Evolutionary conservation across 2,797 vertebrate genomes (phyloP).

Genomic region (Spinus pinus): DNA sequence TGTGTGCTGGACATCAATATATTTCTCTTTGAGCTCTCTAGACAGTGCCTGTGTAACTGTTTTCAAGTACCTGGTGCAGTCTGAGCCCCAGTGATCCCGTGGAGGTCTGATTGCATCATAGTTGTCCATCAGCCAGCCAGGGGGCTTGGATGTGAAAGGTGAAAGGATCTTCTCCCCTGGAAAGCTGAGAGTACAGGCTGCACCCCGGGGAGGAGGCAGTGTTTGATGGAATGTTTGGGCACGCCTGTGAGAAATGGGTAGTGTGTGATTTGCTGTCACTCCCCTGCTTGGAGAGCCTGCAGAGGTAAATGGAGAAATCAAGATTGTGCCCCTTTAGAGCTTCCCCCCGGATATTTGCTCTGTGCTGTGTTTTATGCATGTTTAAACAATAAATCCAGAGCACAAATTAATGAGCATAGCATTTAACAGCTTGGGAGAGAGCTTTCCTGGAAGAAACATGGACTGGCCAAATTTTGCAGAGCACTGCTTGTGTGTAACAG

Average conservation of each 20-base stretch:
- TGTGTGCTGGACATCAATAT: background rate
- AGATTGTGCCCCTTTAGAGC: background rate
- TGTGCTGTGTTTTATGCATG: background rate
- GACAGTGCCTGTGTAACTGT: background rate
- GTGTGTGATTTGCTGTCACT: background rate
- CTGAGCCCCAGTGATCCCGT: background rate
- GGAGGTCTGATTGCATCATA: background rate
- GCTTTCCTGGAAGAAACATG: background rate
- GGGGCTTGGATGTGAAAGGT: background rate
- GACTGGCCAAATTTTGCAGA: background rate
- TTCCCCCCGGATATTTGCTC: background rate
- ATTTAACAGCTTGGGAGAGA: background rate
- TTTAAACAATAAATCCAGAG: background rate
- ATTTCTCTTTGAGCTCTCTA: background rate
- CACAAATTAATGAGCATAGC: background rate
- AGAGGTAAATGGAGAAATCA: background rate
- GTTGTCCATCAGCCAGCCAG: background rate
- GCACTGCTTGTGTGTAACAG: background rate
- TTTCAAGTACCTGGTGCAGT: background rate
- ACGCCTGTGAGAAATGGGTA: background rate
- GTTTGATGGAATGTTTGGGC: background rate
- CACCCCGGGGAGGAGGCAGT: background rate
- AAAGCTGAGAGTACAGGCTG: background rate
- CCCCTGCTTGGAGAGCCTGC: background rate
- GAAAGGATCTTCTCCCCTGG: background rate